Percentiles rank a stretch among this genome's conserved stretches.
Evolutionary conservation across 1,140 invertebrate species (phyloP).

Genomic region (Coenobita brevimanus): DNA sequence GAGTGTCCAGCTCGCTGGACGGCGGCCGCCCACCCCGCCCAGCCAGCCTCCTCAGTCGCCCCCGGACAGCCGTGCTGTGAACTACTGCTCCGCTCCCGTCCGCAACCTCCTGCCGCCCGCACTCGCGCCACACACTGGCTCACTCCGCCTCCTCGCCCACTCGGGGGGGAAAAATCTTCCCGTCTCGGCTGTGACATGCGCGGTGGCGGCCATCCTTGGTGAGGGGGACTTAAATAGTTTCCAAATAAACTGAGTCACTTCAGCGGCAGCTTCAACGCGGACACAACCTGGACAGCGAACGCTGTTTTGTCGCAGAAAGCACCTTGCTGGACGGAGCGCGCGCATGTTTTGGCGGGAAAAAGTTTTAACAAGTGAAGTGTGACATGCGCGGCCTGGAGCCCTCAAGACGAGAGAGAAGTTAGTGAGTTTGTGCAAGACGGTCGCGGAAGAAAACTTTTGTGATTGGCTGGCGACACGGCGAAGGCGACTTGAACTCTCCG

Average conservation of each 20-base stretch:
- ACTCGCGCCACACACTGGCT: constrained; percentile 55
- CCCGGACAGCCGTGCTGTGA: constrained; percentile 52
- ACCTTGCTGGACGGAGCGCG: constrained; percentile 48
- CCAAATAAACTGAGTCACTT: constrained; percentile 66
- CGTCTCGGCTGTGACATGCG: constrained; percentile 57
- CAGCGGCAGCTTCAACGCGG: constrained; percentile 53
- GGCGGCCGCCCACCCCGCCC: constrained; percentile 57
- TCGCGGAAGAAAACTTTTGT: constrained; percentile 62
- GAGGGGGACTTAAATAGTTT: constrained; percentile 63
- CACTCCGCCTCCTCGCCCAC: constrained; percentile 57
- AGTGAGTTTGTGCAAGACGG: constrained; percentile 62
- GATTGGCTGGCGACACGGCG: constrained; percentile 60
- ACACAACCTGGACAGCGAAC: constrained; percentile 44
- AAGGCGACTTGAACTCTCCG: constrained; percentile 63
- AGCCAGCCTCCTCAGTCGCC: constrained; percentile 56
- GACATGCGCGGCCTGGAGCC: constrained; percentile 51
- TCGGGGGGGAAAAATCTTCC: constrained; percentile 59
- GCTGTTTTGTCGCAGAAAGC: constrained; percentile 24
- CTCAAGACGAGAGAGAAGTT: constrained; percentile 58
- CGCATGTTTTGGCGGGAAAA: constrained; percentile 64
- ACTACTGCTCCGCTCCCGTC: constrained; percentile 46
- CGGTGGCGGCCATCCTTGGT: constrained; percentile 27
- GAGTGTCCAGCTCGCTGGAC: constrained; percentile 47
- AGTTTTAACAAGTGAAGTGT: constrained; percentile 62
- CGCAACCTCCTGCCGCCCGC: constrained; percentile 49